A percentile compares a stretch with the other conserved stretches of the same genome.
phyloP scores from a whole-genome alignment of 2,888 invertebrate species.

The Phlogophora meticulosa region DNA sequence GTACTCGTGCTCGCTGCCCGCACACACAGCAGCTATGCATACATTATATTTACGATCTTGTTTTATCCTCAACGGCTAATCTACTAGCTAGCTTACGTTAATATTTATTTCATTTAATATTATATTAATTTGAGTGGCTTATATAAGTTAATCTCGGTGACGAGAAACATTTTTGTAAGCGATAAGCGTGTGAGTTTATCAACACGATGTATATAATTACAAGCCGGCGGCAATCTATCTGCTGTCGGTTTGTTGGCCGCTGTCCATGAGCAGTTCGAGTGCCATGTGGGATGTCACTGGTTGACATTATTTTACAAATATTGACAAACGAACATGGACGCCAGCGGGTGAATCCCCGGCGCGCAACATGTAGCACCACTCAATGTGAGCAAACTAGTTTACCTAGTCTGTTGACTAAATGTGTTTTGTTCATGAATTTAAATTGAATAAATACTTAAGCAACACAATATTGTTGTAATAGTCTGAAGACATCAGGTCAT shows the following conservation, averaged over 20 bases:
- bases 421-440: slow-evolving; percentile 16
- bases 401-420: slow-evolving; percentile 2
- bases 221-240: too few species aligned
- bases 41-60: slow-evolving; percentile 23
- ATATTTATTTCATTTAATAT: slow-evolving; percentile 10
- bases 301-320: slow-evolving; percentile 23
- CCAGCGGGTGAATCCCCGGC: slow-evolving; percentile 40
- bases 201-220: not conserved
- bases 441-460: slow-evolving; percentile 11
- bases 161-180: not conserved
- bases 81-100: not conserved
- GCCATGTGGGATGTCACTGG: slow-evolving; percentile 7
- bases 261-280: not conserved
- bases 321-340: slow-evolving; percentile 20
- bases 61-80: not conserved
- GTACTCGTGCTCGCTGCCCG: not conserved
- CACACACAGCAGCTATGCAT: slow-evolving; percentile 2
- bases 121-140: not conserved
- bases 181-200: not conserved
- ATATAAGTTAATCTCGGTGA: not conserved
- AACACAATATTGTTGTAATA: not conserved
- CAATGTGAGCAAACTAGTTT: slow-evolving; percentile 16
- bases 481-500: not conserved
- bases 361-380: slow-evolving; percentile 30
- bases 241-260: not conserved